These are phyloP conservation scores for Zeus faber DNA, from an alignment of 2,113 vertebrate genomes.

Conservation along the genomic window DNA sequence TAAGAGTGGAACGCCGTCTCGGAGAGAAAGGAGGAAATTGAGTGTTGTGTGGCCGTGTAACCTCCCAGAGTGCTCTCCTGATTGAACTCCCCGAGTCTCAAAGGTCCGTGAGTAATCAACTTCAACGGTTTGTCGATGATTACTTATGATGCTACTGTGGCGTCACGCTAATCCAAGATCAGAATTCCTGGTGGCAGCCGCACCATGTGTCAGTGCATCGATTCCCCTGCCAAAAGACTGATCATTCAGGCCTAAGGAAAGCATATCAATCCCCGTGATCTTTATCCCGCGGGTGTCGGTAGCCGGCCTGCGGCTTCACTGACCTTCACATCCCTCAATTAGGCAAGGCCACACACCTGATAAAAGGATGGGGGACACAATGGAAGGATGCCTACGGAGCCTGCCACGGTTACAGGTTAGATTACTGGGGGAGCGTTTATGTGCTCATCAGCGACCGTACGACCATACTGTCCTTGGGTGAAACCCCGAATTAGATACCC, in stretches of 20 bases:
- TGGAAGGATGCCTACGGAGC: no score
- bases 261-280: constrained; percentile 21
- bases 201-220: neutral
- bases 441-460: no score
- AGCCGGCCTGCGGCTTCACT: neutral
- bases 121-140: neutral
- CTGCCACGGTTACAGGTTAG: no score
- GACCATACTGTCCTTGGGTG: no score
- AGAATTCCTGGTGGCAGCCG: neutral
- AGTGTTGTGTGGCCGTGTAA: neutral
- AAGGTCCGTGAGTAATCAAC: neutral
- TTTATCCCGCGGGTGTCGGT: constrained; percentile 2
- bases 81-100: neutral
- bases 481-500: no score
- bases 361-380: no score
- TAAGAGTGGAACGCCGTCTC: neutral
- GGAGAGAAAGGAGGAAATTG: neutral
- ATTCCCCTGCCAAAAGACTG: neutral
- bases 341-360: no score
- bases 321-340: no score
- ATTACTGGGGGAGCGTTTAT: no score
- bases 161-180: neutral
- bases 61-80: neutral
- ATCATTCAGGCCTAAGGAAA: constrained; percentile 5
- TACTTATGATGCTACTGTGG: neutral